These are phyloP conservation scores for Saxidomus purpurata DNA, from an alignment of 1,140 invertebrate species.

Conservation along the genomic window DNA sequence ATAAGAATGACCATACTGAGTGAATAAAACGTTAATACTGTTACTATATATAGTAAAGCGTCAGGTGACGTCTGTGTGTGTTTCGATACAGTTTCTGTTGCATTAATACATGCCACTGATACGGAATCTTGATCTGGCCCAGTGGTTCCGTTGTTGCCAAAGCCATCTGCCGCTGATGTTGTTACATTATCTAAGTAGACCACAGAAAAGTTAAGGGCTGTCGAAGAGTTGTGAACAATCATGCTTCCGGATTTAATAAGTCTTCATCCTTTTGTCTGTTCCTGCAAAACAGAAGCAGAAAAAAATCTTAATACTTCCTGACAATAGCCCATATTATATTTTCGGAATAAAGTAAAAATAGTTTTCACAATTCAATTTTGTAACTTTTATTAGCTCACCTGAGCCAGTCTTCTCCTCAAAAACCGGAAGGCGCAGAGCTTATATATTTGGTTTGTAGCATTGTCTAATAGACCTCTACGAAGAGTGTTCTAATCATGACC, in stretches of 20 bases:
- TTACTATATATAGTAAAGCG: conserved; percentile 85
- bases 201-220: neutral
- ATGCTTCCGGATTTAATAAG: neutral
- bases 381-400: too few species aligned
- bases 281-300: neutral
- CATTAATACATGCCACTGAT: neutral
- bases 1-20: conserved; percentile 85
- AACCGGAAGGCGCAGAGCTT: too few species aligned
- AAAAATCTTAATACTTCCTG: neutral
- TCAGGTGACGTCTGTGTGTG: conserved; percentile 51
- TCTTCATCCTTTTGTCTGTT: neutral
- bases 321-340: too few species aligned
- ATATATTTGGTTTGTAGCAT: too few species aligned
- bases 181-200: neutral
- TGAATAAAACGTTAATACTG: conserved; percentile 85
- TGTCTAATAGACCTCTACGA: too few species aligned
- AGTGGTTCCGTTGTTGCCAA: neutral
- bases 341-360: too few species aligned
- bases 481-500: too few species aligned
- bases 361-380: too few species aligned
- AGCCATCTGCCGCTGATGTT: neutral
- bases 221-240: neutral
- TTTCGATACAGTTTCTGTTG: neutral
- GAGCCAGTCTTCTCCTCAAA: too few species aligned
- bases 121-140: neutral